Percentiles rank a stretch among this genome's conserved stretches.
These are phyloP conservation scores for Bradypodion pumilum DNA, from an alignment of 2,797 vertebrate genomes.

Conservation along the genomic window DNA sequence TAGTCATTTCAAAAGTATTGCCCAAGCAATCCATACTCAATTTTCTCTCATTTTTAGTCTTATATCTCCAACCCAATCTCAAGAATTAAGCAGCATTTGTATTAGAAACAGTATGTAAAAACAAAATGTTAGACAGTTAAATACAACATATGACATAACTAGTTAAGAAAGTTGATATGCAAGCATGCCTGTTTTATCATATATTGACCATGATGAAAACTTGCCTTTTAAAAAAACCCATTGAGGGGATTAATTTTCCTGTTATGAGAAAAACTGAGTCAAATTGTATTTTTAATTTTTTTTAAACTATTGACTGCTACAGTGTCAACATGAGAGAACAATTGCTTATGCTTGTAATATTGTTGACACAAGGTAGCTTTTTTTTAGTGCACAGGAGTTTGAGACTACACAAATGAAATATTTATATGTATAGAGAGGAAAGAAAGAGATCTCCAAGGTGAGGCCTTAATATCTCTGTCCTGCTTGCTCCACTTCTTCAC, in stretches of 20 bases:
- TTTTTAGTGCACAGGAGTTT: neutral
- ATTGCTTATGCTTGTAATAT: constrained; percentile 22
- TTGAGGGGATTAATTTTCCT: neutral
- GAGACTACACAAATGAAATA: neutral
- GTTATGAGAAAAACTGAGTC: constrained; percentile 7
- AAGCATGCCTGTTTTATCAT: neutral
- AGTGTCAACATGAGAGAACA: neutral
- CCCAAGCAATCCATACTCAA: neutral
- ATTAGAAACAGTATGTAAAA: constrained; percentile 47
- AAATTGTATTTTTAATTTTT: neutral
- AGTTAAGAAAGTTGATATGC: constrained; percentile 34
- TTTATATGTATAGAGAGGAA: neutral
- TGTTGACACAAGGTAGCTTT: constrained; percentile 9
- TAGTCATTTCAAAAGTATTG: neutral
- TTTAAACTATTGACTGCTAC: neutral
- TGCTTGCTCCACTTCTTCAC: neutral
- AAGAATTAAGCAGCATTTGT: constrained; percentile 57
- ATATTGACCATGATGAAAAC: constrained; percentile 11
- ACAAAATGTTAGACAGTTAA: constrained; percentile 36
- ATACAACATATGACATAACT: constrained; percentile 28
- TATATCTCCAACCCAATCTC: constrained; percentile 26
- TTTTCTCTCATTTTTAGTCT: neutral
- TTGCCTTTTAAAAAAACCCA: neutral
- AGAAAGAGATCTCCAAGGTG: neutral
- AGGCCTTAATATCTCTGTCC: neutral